Evolutionary conservation across 2,797 vertebrate genomes (phyloP).

Genomic region (Lithobates sylvaticus): DNA sequence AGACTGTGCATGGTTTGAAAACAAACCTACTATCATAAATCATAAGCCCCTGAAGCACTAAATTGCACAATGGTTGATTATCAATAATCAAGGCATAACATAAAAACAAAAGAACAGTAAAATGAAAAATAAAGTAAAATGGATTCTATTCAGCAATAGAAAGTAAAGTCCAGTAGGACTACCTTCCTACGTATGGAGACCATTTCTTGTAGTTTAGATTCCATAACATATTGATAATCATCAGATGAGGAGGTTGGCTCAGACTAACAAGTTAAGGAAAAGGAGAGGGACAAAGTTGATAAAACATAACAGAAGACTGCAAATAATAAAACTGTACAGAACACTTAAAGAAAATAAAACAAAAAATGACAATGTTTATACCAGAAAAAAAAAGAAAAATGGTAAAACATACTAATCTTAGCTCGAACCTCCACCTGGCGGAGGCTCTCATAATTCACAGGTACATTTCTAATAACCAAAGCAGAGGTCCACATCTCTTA

Average conservation of each 20-base stretch:
- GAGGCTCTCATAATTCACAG: neutral
- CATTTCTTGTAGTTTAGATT: slow-evolving; percentile 98
- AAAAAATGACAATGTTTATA: slow-evolving; percentile 72
- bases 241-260: slow-evolving; percentile 94
- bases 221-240: slow-evolving; percentile 98
- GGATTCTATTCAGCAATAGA: slow-evolving; percentile 87
- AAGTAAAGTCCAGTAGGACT: slow-evolving; percentile 89
- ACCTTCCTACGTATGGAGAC: slow-evolving; percentile 98
- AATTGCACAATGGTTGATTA: slow-evolving; percentile 84
- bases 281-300: slow-evolving; percentile 93
- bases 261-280: slow-evolving; percentile 89
- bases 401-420: slow-evolving; percentile 70
- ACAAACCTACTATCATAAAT: slow-evolving; percentile 83
- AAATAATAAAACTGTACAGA: slow-evolving; percentile 81
- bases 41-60: slow-evolving; percentile 84
- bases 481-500: no score
- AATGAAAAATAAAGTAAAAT: slow-evolving; percentile 76
- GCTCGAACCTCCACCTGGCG: neutral
- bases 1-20: slow-evolving; percentile 84
- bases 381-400: slow-evolving; percentile 71
- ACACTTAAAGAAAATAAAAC: slow-evolving; percentile 78
- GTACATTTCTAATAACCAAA: neutral
- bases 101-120: slow-evolving; percentile 74
- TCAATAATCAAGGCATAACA: slow-evolving; percentile 79
- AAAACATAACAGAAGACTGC: slow-evolving; percentile 85